Evolutionary conservation across 1,140 invertebrate species (phyloP).

Genomic region (Branchinecta lynchi): DNA sequence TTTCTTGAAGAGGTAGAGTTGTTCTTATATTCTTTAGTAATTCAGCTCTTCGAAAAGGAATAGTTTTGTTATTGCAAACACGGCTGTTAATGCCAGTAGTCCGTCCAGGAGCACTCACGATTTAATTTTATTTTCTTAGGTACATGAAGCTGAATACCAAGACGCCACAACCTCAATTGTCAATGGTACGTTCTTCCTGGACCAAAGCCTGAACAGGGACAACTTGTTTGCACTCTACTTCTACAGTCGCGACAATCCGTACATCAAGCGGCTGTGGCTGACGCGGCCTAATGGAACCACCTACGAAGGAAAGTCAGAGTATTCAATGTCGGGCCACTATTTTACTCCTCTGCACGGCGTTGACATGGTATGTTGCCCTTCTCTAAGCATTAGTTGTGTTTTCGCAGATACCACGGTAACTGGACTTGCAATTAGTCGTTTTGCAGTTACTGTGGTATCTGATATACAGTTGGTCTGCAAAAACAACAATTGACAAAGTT

Average conservation of each 20-base stretch:
- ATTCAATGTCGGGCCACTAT: conserved; percentile 20
- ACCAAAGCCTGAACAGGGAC: conserved; percentile 23
- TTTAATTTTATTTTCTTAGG: conserved; percentile 15
- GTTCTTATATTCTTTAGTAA: too few relatives aligned
- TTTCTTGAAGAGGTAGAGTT: too few relatives aligned
- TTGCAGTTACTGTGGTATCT: too few relatives aligned
- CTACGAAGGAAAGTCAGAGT: conserved; percentile 18
- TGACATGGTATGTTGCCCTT: conserved; percentile 17
- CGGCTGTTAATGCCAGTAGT: too few relatives aligned
- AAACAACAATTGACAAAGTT: too few relatives aligned
- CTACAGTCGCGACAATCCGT: conserved; percentile 25
- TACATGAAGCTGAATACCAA: conserved; percentile 21
- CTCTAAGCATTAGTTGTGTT: too few relatives aligned
- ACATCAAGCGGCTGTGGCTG: conserved; percentile 23
- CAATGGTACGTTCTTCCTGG: conserved; percentile 24
- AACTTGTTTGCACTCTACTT: conserved; percentile 26
- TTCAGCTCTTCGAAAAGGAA: too few relatives aligned
- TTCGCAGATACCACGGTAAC: too few relatives aligned
- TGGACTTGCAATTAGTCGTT: too few relatives aligned
- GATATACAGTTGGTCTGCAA: too few relatives aligned
- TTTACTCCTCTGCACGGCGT: conserved; percentile 20
- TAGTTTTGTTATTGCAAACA: too few relatives aligned
- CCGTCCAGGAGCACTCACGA: background rate
- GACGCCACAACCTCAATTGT: conserved; percentile 18
- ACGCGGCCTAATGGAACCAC: conserved; percentile 17